These are phyloP conservation scores for Albula goreensis DNA, from an alignment of 2,113 vertebrate species.

Conservation along the genomic window DNA sequence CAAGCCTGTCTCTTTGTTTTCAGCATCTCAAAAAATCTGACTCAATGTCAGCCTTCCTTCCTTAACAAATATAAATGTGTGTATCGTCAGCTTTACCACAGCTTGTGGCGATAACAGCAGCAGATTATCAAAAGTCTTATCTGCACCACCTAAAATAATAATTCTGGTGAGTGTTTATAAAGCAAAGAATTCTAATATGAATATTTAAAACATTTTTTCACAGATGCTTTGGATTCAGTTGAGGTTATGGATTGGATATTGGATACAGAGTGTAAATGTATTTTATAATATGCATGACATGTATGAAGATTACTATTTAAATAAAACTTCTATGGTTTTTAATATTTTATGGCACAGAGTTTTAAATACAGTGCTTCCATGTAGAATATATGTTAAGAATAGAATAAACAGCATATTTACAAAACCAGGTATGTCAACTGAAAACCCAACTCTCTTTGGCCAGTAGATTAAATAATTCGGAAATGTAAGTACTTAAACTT, in stretches of 20 bases:
- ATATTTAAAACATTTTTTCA: neutral
- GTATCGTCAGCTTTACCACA: neutral
- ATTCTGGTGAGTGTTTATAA: neutral
- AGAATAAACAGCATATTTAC: too few species aligned
- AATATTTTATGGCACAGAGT: too few species aligned
- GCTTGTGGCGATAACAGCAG: neutral
- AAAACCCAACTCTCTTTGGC: too few species aligned
- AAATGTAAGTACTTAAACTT: too few species aligned
- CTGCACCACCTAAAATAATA: neutral
- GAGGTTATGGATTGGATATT: neutral
- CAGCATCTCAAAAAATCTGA: neutral
- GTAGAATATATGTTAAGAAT: too few species aligned
- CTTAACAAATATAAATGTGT: neutral
- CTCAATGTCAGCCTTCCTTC: neutral
- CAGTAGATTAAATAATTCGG: too few species aligned
- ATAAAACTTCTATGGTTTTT: too few species aligned
- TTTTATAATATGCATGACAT: neutral
- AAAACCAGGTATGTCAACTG: too few species aligned
- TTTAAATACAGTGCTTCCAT: too few species aligned
- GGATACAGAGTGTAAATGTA: neutral
- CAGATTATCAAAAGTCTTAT: too few species aligned
- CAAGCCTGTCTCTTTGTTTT: slow-evolving; percentile 15
- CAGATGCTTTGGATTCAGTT: neutral
- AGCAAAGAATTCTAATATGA: neutral
- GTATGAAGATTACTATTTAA: neutral